phyloP scores from a whole-genome alignment of 2,113 vertebrate genomes.

The Hirundichthys speculiger region DNA sequence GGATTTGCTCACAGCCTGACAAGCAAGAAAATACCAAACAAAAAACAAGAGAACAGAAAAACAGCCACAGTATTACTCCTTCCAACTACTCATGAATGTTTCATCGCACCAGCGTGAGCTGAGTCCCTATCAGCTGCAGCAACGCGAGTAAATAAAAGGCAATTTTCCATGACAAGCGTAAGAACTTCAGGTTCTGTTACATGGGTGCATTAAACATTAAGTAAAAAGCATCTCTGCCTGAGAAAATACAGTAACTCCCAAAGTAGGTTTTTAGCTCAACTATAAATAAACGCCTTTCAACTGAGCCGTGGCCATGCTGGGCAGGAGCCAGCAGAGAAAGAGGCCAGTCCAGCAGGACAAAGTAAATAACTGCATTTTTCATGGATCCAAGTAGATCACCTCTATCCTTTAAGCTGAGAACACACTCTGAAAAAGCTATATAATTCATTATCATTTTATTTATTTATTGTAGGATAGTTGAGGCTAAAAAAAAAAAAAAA shows the following conservation, averaged over 20 bases:
- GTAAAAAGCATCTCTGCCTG: conserved; percentile 26
- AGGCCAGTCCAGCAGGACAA: conserved; percentile 59
- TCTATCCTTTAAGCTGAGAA: conserved; percentile 13
- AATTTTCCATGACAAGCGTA: neutral
- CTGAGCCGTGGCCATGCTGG: conserved; percentile 57
- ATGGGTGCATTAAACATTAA: conserved; percentile 29
- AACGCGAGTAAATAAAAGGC: neutral
- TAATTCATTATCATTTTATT: conserved; percentile 23
- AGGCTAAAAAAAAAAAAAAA: conserved; percentile 12
- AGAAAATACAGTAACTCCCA: conserved; percentile 71
- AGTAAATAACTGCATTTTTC: conserved; percentile 48
- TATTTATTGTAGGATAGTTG: conserved; percentile 15
- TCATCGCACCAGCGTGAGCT: neutral
- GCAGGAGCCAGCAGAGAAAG: conserved; percentile 56
- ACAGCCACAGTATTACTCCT: neutral
- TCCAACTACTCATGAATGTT: conserved; percentile 21
- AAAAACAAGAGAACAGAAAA: conserved; percentile 23
- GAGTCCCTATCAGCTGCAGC: neutral
- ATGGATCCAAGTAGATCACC: conserved; percentile 32
- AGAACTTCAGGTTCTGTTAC: neutral
- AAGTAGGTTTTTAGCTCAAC: conserved; percentile 86
- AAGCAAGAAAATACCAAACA: no score
- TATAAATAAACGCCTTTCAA: conserved; percentile 80
- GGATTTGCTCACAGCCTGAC: conserved; percentile 90
- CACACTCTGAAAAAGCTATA: conserved; percentile 16